Conservation (phyloP, 2,888 invertebrate genomes). For the Lepidocyrtinus sp. region DNA sequence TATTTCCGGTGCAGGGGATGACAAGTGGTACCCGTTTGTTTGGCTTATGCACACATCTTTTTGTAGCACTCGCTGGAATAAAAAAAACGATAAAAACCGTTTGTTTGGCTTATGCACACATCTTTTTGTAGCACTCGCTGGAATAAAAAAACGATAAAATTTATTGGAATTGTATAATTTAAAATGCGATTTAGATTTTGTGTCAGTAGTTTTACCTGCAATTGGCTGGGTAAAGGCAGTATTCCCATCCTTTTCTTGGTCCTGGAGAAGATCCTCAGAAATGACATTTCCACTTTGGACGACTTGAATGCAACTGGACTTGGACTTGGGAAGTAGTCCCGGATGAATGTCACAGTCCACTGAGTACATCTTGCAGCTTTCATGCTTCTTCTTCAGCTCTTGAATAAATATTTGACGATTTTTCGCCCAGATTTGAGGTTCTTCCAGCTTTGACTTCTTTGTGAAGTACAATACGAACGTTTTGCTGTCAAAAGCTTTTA, state of each 20-base stretch:
- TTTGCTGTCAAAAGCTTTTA: not conserved
- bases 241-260: not conserved
- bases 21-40: slow-evolving; percentile 6
- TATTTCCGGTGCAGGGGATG: slow-evolving; percentile 37
- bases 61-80: not conserved
- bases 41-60: not conserved
- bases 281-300: slow-evolving; percentile 12
- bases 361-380: not conserved
- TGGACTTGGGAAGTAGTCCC: not conserved
- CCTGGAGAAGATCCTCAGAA: slow-evolving; percentile 13
- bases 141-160: too few species aligned
- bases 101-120: slow-evolving; percentile 25
- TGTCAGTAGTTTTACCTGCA: too few species aligned
- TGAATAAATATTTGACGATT: slow-evolving; percentile 40
- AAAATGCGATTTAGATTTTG: too few species aligned
- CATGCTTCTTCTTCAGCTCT: slow-evolving; percentile 21
- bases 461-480: slow-evolving; percentile 35
- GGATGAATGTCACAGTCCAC: slow-evolving; percentile 55
- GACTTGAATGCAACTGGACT: slow-evolving; percentile 22
- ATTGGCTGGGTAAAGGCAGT: slow-evolving; percentile 17
- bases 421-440: not conserved
- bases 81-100: too few species aligned
- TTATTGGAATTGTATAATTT: too few species aligned
- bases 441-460: not conserved
- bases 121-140: not conserved